A percentile compares a stretch with the other conserved stretches of the same genome.
Conservation (phyloP, 2,797 vertebrate genomes). For the Labeo calbasu region DNA sequence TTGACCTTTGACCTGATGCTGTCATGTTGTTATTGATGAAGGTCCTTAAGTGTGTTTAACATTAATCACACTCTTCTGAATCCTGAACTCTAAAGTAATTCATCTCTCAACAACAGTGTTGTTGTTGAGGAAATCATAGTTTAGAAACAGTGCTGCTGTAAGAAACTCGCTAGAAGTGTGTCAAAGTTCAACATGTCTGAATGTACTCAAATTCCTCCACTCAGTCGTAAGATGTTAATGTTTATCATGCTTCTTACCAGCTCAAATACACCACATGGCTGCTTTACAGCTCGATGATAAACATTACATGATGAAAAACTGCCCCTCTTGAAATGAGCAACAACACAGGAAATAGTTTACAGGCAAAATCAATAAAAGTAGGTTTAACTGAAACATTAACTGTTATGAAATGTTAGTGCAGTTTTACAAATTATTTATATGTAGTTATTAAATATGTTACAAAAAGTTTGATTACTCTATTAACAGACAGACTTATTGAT, state of each 20-base stretch:
- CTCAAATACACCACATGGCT: background rate
- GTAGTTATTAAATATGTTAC: too few species aligned
- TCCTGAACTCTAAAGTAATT: background rate
- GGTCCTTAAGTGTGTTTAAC: background rate
- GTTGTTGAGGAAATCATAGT: background rate
- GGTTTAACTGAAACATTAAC: too few species aligned
- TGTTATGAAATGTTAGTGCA: too few species aligned
- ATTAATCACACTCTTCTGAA: background rate
- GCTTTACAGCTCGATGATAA: background rate
- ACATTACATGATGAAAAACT: background rate
- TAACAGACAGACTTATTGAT: too few species aligned
- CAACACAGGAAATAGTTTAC: background rate
- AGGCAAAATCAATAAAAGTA: too few species aligned
- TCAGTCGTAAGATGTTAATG: background rate
- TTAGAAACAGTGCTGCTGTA: background rate
- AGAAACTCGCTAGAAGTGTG: background rate
- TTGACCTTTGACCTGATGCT: background rate
- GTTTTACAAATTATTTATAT: too few species aligned
- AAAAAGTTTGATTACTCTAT: too few species aligned
- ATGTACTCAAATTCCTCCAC: background rate
- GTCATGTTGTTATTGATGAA: background rate
- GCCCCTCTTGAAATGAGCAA: background rate
- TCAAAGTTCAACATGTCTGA: background rate
- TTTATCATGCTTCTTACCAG: background rate
- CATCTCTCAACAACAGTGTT: background rate